Conservation (phyloP, 2,888 invertebrate genomes). For the Nipponacmea schrenckii region DNA sequence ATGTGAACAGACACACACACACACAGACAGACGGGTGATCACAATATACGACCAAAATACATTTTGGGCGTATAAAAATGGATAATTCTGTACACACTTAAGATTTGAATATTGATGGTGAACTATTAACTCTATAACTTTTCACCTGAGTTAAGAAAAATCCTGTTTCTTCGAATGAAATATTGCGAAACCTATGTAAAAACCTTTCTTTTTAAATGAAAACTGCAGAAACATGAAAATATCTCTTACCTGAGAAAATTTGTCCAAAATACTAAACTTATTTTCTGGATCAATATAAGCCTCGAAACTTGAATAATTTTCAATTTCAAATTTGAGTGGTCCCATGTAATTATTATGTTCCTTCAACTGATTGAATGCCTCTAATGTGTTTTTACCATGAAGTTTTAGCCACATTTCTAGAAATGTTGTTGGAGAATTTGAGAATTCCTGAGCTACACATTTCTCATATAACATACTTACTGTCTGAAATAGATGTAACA, state of each 20-base stretch:
- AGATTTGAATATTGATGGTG: too few relatives aligned
- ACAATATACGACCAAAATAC: too few relatives aligned
- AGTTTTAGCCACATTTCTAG: conserved; percentile 90
- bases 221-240: too few relatives aligned
- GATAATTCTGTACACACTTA: too few relatives aligned
- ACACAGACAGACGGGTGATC: too few relatives aligned
- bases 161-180: too few relatives aligned
- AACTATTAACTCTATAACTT: too few relatives aligned
- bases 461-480: conserved; percentile 88
- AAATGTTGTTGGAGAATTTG: conserved; percentile 61
- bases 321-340: conserved; percentile 86
- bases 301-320: conserved; percentile 88
- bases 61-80: too few relatives aligned
- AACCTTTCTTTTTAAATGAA: too few relatives aligned
- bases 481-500: conserved; percentile 72
- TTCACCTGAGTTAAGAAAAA: too few relatives aligned
- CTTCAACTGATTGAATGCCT: conserved; percentile 78
- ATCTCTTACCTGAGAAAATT: conserved; percentile 85
- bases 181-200: too few relatives aligned
- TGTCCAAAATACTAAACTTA: conserved; percentile 87
- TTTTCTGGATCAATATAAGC: conserved; percentile 95
- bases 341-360: conserved; percentile 71
- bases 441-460: background rate
- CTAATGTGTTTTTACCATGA: conserved; percentile 83
- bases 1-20: too few relatives aligned